Evolutionary conservation across 1,140 invertebrate species (phyloP).

Genomic region (Sesamia nonagrioides): DNA sequence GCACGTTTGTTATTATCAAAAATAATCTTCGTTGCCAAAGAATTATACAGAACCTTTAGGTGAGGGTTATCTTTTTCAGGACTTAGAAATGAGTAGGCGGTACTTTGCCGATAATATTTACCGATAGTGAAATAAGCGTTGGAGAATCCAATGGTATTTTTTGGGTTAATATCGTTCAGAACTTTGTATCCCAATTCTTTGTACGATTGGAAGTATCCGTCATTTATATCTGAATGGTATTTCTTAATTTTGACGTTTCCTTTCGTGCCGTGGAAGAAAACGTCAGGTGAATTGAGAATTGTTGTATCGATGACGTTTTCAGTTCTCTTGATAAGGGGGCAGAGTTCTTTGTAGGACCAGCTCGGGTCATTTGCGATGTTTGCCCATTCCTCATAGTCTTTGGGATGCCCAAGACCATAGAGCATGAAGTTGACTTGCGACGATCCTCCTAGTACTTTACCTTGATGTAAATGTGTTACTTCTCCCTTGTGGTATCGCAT

Average conservation of each 20-base stretch:
- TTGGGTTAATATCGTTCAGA: conserved; percentile 20
- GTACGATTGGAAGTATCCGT: neutral
- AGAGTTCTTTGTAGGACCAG: conserved; percentile 14
- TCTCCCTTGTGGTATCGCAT: neutral
- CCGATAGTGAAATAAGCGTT: neutral
- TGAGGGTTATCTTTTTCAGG: conserved; percentile 87
- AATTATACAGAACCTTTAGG: conserved; percentile 71
- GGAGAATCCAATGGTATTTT: neutral
- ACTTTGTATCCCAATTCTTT: conserved; percentile 15
- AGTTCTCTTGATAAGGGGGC: neutral
- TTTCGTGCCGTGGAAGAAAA: neutral
- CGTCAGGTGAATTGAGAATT: conserved; percentile 16
- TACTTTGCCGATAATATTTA: conserved; percentile 65
- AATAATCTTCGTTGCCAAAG: conserved; percentile 83
- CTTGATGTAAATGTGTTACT: neutral
- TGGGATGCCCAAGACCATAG: neutral
- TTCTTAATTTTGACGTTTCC: conserved; percentile 17
- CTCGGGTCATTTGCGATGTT: conserved; percentile 1
- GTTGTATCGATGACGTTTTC: neutral
- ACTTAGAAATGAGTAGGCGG: conserved; percentile 88
- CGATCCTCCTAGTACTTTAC: conserved; percentile 33
- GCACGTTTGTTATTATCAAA: conserved; percentile 89
- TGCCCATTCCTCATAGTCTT: conserved; percentile 19
- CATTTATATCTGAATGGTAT: neutral
- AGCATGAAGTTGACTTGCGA: neutral